phyloP scores from a whole-genome alignment of 1,140 invertebrate species.

The fruit fly (Drosophila melanogaster) region DNA sequence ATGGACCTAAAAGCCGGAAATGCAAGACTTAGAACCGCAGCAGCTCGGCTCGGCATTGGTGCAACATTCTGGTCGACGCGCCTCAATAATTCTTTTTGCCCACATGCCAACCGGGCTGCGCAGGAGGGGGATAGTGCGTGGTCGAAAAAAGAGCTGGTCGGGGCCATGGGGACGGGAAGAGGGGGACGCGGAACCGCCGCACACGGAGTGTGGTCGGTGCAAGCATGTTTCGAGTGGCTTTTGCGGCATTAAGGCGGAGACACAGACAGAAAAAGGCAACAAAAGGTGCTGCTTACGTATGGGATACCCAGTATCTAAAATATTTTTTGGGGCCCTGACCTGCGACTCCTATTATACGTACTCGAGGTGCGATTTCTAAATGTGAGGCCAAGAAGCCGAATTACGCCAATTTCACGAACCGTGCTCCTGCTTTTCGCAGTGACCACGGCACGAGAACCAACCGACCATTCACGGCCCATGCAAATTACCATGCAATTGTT shows the following conservation, averaged over 20 bases:
- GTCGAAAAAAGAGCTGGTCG: neutral
- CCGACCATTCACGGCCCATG: conserved; percentile 16
- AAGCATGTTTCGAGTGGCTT: conserved; percentile 78
- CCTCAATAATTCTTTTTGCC: conserved; percentile 82
- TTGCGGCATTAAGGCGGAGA: conserved; percentile 68
- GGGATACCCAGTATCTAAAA: neutral
- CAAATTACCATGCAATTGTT: conserved; percentile 77
- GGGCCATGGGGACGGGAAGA: neutral
- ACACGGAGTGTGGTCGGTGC: conserved; percentile 30
- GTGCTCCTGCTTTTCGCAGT: neutral
- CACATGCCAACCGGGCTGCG: conserved; percentile 7
- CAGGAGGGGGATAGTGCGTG: conserved; percentile 8
- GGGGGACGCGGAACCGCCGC: conserved; percentile 6
- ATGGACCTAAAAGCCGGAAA: conserved; percentile 56
- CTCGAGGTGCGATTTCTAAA: neutral
- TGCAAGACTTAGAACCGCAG: conserved; percentile 11
- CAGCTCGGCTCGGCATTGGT: conserved; percentile 16
- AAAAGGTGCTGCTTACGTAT: conserved; percentile 13
- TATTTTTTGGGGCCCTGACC: neutral
- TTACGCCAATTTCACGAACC: neutral
- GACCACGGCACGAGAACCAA: neutral
- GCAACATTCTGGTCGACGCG: conserved; percentile 57
- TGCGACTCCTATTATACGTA: no score
- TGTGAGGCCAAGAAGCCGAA: neutral
- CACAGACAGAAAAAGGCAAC: conserved; percentile 40